Evolutionary conservation across 2,113 vertebrate species (phyloP), one percentile per base, ranked within the genome.

Genomic region (Ophthalmolycus amberensis): DNA sequence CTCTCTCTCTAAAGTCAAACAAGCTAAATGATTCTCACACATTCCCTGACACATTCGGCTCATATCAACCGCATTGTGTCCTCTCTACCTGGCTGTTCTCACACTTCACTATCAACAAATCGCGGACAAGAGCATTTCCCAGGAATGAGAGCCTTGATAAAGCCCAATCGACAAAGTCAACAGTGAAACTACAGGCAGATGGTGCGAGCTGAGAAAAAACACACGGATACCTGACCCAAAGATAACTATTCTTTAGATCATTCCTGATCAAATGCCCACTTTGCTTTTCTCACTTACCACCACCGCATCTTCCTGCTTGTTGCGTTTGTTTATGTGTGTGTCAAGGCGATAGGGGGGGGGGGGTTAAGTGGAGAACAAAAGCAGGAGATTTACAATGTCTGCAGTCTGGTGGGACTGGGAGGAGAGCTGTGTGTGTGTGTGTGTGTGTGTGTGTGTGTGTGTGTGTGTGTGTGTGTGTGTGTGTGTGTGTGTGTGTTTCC

Each of bases 101-200:
- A 91, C 85, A 89, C 88, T 84, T 86, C 65, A 72, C 75, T 92
- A 89, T 91, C 90, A 88, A 82, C 79, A 75, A 80, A 67, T 22
- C 74, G 72, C 16, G 62, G 82, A 84, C 44, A 71, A 38, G 25
- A 83, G 82, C n/a, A 62, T 58, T 85, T 87, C 80, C 80, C 88
- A 88, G 66, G 85, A 82, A 83, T 83, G 76, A 82, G 48, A 87
- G 79, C 74, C 77, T 71, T 79, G 89, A 93, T 92, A 92, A 91
- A 89, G 76, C 38, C 32, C 6, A 56, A 88, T 89, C 70, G 34
- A 88, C 82, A 85, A 86, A 89, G 89, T 88, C 75, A 91, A 92
- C 88, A 90, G 54, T 80, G 77, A 91, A 88, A 87, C 86, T 73
- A 70, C 46, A 78, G 27, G 40, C 77, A 84, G 72, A 76, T 29